Percentiles rank a stretch among this genome's conserved stretches.
phyloP scores from a whole-genome alignment of 2,113 vertebrate species.

The Halichoeres trimaculatus region DNA sequence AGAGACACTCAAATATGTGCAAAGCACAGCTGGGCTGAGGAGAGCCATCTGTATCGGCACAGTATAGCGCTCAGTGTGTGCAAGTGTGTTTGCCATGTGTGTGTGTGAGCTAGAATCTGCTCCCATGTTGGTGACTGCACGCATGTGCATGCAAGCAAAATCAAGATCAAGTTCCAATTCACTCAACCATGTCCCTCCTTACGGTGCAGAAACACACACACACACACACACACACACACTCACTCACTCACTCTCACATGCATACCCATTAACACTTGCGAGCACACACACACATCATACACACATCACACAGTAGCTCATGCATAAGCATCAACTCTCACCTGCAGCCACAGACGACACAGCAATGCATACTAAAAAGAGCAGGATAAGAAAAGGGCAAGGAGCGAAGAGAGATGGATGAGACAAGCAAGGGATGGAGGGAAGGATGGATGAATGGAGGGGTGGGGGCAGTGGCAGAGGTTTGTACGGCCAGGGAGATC shows the following conservation, averaged over 20 bases:
- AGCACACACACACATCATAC: slow-evolving; percentile 24
- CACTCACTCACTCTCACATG: slow-evolving; percentile 48
- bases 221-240: slow-evolving; percentile 30
- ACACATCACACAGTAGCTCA: slow-evolving; percentile 40
- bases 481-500: slow-evolving; percentile 58
- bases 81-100: slow-evolving; percentile 9
- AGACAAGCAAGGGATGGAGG: slow-evolving; percentile 44
- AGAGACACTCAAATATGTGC: slow-evolving; percentile 22
- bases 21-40: slow-evolving; percentile 58
- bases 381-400: slow-evolving; percentile 39
- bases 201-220: slow-evolving; percentile 31
- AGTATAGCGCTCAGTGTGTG: slow-evolving; percentile 9
- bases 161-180: slow-evolving; percentile 54
- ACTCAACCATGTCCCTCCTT: slow-evolving; percentile 27
- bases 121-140: slow-evolving; percentile 26
- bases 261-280: too few relatives aligned
- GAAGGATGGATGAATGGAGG: slow-evolving; percentile 45
- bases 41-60: slow-evolving; percentile 61
- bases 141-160: slow-evolving; percentile 48
- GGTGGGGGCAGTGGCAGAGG: slow-evolving; percentile 28
- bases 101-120: slow-evolving; percentile 10
- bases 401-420: slow-evolving; percentile 57
- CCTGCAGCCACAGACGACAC: slow-evolving; percentile 59
- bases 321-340: slow-evolving; percentile 65
- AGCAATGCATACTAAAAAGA: slow-evolving; percentile 75